Percentiles rank a stretch among this genome's conserved stretches.
Evolutionary conservation across 2,113 vertebrate species (phyloP).

Genomic region (Gasterosteus nipponicus): DNA sequence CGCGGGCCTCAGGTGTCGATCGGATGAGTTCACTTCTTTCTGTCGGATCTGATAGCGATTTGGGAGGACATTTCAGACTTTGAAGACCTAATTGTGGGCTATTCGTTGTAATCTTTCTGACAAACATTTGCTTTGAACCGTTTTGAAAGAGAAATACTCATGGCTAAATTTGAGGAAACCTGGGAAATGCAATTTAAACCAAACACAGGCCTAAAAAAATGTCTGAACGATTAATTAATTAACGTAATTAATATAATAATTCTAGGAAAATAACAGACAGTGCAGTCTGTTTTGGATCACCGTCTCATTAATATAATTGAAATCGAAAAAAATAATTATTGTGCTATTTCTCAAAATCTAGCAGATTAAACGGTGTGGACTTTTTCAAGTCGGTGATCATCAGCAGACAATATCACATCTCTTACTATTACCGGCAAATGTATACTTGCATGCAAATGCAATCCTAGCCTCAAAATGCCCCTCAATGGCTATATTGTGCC

Average conservation of each 20-base stretch:
- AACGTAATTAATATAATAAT: not conserved
- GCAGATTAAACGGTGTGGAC: not conserved
- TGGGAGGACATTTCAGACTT: not conserved
- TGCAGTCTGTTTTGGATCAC: not conserved
- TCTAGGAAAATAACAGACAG: not conserved
- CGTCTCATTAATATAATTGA: not conserved
- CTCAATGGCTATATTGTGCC: not conserved
- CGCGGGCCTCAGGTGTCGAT: slow-evolving; percentile 65
- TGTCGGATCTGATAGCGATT: slow-evolving; percentile 36
- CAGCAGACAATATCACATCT: not conserved
- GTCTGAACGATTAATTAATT: too few relatives aligned
- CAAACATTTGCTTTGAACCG: not conserved
- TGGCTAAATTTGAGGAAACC: not conserved
- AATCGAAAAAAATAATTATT: not conserved
- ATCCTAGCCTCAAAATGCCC: not conserved
- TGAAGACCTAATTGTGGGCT: not conserved
- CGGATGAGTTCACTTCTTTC: slow-evolving; percentile 37
- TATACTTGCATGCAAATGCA: rapidly evolving
- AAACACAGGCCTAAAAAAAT: not conserved
- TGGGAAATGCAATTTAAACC: not conserved
- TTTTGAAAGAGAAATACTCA: not conserved
- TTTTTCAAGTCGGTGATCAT: not conserved
- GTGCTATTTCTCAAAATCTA: not conserved
- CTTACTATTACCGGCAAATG: not conserved
- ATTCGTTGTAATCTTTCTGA: not conserved